A percentile compares a stretch with the other conserved stretches of the same genome.
phyloP scores from a whole-genome alignment of 1,140 invertebrate species.

The Rhagoletis zephyria region DNA sequence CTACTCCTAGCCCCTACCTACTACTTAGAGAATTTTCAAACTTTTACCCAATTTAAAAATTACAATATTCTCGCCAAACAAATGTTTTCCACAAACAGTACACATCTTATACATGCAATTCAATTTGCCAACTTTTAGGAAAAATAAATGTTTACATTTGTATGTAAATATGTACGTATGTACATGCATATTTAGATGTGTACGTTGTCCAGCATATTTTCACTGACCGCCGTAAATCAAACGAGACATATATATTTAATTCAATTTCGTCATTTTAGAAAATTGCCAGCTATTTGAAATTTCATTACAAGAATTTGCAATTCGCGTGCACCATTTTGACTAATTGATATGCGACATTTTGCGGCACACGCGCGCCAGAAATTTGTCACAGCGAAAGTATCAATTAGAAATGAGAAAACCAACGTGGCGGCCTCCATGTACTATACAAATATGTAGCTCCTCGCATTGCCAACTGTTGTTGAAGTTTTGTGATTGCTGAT shows the following conservation, averaged over 20 bases:
- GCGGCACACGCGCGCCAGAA: neutral
- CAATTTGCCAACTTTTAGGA: neutral
- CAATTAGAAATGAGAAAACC: neutral
- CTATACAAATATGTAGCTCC: too few species aligned
- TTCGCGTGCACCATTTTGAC: neutral
- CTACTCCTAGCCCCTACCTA: too few species aligned
- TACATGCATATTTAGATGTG: too few species aligned
- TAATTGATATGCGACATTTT: conserved; percentile 39
- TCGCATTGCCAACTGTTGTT: neutral
- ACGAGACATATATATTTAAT: neutral
- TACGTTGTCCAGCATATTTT: too few species aligned
- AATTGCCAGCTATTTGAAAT: neutral
- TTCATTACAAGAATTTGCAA: conserved; percentile 26
- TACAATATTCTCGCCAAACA: too few species aligned
- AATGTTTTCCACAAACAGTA: too few species aligned
- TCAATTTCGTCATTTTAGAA: conserved; percentile 20
- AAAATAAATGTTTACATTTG: neutral
- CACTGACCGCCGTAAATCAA: neutral
- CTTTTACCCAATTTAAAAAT: too few species aligned
- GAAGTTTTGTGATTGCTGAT: conserved; percentile 3
- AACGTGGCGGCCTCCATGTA: neutral
- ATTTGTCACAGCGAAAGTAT: conserved; percentile 17
- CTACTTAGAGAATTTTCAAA: too few species aligned
- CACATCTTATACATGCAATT: too few species aligned
- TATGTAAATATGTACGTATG: neutral